phyloP scores from a whole-genome alignment of 2,888 invertebrate genomes.

The Apamea sordens region DNA sequence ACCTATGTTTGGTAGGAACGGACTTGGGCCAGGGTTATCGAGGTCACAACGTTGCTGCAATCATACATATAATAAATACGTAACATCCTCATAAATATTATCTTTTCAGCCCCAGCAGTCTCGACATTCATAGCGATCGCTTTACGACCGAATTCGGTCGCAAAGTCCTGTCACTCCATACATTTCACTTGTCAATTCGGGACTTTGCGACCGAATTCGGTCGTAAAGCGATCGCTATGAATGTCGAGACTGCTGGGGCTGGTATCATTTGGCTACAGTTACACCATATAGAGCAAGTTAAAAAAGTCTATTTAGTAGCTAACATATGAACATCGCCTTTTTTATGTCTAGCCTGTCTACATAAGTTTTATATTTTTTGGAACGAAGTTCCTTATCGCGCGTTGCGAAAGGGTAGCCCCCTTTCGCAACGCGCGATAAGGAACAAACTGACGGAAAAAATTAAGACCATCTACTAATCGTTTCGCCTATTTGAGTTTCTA shows the following conservation, averaged over 20 bases:
- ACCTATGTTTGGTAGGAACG: not conserved
- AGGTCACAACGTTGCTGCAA: not conserved
- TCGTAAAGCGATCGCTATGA: no score
- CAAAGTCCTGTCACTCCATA: no score
- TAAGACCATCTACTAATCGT: not conserved
- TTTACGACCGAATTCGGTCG: no score
- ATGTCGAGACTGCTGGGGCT: no score
- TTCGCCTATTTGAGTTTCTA: not conserved
- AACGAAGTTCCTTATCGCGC: no score
- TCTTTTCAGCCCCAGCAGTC: no score
- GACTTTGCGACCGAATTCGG: no score
- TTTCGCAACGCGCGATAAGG: no score
- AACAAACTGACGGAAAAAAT: no score
- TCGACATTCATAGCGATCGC: no score
- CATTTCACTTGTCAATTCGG: no score
- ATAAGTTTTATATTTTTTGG: not conserved
- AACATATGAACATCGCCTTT: slow-evolving; percentile 1
- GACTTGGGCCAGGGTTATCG: not conserved
- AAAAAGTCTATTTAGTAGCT: not conserved
- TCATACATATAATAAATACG: not conserved
- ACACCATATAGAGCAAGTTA: not conserved
- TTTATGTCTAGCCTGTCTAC: not conserved
- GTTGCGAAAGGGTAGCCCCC: no score
- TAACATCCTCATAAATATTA: not conserved
- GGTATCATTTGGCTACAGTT: not conserved